Evolutionary conservation across 37 sponge, comb jelly and placozoan species (phyloP).

Genomic region (Lycopodina hypogea): DNA sequence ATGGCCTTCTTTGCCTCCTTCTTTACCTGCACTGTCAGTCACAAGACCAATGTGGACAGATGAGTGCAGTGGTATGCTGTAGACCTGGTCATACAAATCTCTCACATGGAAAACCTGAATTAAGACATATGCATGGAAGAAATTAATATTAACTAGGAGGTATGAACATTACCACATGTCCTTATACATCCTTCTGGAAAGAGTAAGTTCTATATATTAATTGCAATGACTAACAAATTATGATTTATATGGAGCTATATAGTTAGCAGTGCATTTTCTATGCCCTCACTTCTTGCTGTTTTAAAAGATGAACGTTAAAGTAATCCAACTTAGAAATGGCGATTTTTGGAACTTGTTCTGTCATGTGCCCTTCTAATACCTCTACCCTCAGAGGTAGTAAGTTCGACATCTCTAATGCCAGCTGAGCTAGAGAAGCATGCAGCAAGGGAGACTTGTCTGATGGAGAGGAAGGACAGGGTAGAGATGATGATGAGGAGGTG

Average conservation of each 20-base stretch:
- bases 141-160: too few species aligned
- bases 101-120: background rate
- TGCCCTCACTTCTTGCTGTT: conserved; percentile 27
- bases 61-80: conserved; percentile 5
- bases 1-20: background rate
- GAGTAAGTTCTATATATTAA: too few species aligned
- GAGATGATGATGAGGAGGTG: background rate
- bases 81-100: background rate
- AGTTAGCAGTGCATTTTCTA: too few species aligned
- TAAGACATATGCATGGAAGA: too few species aligned
- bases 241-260: too few species aligned
- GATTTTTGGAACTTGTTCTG: background rate
- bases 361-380: conserved; percentile 20
- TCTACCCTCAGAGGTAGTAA: conserved; percentile 25
- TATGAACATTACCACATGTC: too few species aligned
- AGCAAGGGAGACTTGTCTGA: background rate
- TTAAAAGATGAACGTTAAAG: conserved; percentile 37
- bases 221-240: too few species aligned
- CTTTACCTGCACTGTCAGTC: background rate
- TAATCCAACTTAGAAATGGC: conserved; percentile 23
- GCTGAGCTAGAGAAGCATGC: background rate
- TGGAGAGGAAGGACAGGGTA: too few species aligned
- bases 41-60: conserved; percentile 2
- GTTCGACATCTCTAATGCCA: background rate
- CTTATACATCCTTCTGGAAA: too few species aligned